Evolutionary conservation across 2,797 vertebrate species (phyloP).

Genomic region (Pipistrellus kuhlii): DNA sequence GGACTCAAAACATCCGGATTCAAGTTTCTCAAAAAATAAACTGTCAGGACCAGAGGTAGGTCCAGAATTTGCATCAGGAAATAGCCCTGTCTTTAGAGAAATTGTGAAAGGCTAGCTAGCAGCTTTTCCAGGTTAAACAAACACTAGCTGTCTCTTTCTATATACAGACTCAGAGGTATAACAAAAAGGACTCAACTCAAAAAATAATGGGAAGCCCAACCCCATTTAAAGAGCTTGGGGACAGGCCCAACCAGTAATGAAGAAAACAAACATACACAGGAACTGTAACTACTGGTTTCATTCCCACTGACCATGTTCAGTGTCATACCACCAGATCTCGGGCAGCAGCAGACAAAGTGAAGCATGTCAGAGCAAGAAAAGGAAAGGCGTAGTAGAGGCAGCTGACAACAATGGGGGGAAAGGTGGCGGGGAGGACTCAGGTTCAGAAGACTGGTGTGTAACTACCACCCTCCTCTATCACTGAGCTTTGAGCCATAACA

Average conservation of each 20-base stretch:
- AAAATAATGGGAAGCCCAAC: conserved; percentile 47
- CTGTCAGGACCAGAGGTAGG: neutral
- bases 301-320: neutral
- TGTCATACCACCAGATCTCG: neutral
- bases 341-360: neutral
- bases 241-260: neutral
- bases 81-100: conserved; percentile 45
- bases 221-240: neutral
- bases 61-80: conserved; percentile 57
- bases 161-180: conserved; percentile 9
- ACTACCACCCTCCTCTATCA: neutral
- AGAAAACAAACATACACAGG: conserved; percentile 15
- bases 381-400: neutral
- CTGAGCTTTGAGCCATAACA: neutral
- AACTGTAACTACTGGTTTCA: neutral
- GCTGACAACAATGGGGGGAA: neutral
- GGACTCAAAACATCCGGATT: conserved; percentile 24
- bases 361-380: neutral
- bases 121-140: conserved; percentile 60
- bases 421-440: neutral
- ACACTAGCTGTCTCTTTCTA: conserved; percentile 7
- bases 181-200: conserved; percentile 37
- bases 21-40: conserved; percentile 50
- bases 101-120: conserved; percentile 35
- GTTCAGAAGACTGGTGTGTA: neutral